Evolutionary conservation across 2,888 invertebrate species (phyloP), one percentile per base, ranked within the genome.

Genomic region (Drosophila incognita): DNA sequence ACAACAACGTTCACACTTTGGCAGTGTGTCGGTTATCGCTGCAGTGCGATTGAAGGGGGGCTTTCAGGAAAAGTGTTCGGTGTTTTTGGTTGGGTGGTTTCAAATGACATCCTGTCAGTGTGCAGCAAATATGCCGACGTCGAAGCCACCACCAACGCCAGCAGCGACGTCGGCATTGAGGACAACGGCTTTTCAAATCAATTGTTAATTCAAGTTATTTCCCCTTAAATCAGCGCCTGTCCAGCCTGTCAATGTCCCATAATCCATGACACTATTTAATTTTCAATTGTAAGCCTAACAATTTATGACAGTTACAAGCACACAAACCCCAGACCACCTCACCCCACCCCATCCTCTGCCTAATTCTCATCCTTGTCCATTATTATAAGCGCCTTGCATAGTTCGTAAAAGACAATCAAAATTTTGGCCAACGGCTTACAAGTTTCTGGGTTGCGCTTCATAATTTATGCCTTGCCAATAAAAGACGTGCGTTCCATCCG

Each of bases 401-500:
- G 79, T 79, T 80, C 79, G 66, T 69, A 59, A 85, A 74, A 74
- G 78, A 86, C 85, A 86, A 86, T 86, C 85, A 90, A 88, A 88
- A 87, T 84, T 89, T 87, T 86, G 79, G 87, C 72, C 59, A 76
- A 51, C 63, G 71, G 83, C 86, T 88, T 88, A 89, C 72, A 88
- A 90, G 84, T 87, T 89, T 84, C 81, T 63, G 61, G 68, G 69
- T 69, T 74, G 40, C 36, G 52, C 53, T 66, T 71, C 76, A 89
- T 86, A 90, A 86, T 86, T 90, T 88, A 85, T 89, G 86, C 69
- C 67, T 69, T 73, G 78, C 87, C 87, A 89, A 89, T 89, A 88
- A 85, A 87, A 75, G 83, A 80, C 71, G 68, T 74, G 66, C 59
- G 46, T 33, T 35, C 65, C 59, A 68, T 60, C 63, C 27, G 21